phyloP scores from a whole-genome alignment of 92 coral and sea anemone species.

The Paragorgia papillata region DNA sequence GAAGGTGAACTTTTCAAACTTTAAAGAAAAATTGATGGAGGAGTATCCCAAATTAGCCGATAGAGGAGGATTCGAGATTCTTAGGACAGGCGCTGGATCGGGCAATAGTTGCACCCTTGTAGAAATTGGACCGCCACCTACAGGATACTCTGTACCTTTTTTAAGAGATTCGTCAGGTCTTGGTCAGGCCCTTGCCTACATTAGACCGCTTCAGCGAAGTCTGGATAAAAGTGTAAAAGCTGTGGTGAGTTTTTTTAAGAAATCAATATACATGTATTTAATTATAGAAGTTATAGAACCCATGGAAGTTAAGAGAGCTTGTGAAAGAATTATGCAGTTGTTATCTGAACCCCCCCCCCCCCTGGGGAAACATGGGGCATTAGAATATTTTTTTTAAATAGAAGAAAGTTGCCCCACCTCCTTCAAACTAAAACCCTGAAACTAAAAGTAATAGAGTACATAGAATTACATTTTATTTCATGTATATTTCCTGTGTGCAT shows the following conservation, averaged over 20 bases:
- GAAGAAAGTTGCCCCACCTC: too few relatives aligned
- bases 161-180: constrained; percentile 61
- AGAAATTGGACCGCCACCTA: constrained; percentile 42
- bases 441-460: too few relatives aligned
- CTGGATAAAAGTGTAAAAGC: constrained; percentile 24
- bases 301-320: too few relatives aligned
- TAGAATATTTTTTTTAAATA: too few relatives aligned
- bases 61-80: constrained; percentile 56
- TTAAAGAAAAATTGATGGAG: constrained; percentile 42
- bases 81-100: constrained; percentile 41
- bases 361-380: too few relatives aligned
- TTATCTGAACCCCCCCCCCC: too few relatives aligned
- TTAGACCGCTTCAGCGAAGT: constrained; percentile 55
- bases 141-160: constrained; percentile 55
- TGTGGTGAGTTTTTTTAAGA: background rate
- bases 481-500: too few relatives aligned
- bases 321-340: too few relatives aligned
- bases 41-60: constrained; percentile 50
- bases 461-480: too few relatives aligned
- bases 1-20: constrained; percentile 36
- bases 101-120: constrained; percentile 30
- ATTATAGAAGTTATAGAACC: too few relatives aligned
- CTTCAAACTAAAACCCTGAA: too few relatives aligned
- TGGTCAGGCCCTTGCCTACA: constrained; percentile 57
- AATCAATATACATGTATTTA: too few relatives aligned